Base-by-base conservation (phyloP, 1,140 invertebrate species). In the Bombus pyrosoma region DNA sequence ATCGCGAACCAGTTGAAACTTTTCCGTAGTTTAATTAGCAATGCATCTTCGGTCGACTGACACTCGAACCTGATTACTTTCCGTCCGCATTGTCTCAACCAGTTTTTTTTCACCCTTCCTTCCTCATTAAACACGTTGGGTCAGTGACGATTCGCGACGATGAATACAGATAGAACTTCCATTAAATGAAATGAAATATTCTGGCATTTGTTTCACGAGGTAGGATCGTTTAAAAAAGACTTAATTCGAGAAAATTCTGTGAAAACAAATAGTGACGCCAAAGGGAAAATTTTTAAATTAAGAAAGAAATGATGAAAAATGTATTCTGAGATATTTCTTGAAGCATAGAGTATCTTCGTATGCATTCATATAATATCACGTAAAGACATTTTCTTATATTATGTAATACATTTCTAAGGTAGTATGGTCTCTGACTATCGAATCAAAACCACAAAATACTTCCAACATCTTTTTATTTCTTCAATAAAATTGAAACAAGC, bases 11-110 rank as follows among this genome's bases (percentile, higher is more conserved):
- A 5, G 41, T 8, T 39, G 57, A 25, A 76, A 76, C 74, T 37
- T 59, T 76, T 76, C 53, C 32, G 25, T 57, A 28, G 43, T 80
- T 80, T 80, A 79, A 79, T 79, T 68, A 79, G 64, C 77, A 79
- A 68, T 47, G 77, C 64, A 43, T 79, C 41, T 47, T 79, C 59
- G 59, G 34, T 34, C 28, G 18, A 37, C 15, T 59, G 74, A 34
- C 41, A 34, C 32, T 59, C 47, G 32, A 59, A 37, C 39, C 9
- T 25, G 47, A 75, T 75, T 53, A 74, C n/a, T 32, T 62, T 76
- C 25, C 28, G 12, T 76, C 25, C 28, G 12, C 12, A 62, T 62
- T 43, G 34, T 28, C 9, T 25, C 28, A 10, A 6, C 10, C 57
- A 37, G 6, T 77, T 18, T 47, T 25, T 15, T 12, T 18, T 12